Evolutionary conservation across 2,113 vertebrate genomes (phyloP).

Genomic region (Elaphurus davidianus): DNA sequence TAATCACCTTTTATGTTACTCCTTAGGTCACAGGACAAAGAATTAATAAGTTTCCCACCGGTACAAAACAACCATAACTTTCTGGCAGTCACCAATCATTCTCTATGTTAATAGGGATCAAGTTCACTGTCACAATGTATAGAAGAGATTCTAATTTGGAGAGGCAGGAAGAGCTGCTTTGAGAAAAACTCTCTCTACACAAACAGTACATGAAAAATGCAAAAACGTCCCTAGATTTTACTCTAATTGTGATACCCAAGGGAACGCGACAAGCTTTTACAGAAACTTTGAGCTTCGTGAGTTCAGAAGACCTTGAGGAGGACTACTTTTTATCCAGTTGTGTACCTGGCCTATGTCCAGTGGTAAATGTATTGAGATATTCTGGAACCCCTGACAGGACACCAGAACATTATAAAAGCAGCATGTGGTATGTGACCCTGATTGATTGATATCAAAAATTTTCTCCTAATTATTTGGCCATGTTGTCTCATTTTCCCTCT

Average conservation of each 20-base stretch:
- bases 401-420: background rate
- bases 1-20: background rate
- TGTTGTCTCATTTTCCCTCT: constrained; percentile 7
- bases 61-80: background rate
- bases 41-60: background rate
- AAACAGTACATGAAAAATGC: background rate
- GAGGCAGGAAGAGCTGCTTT: background rate
- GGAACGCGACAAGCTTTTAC: background rate
- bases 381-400: background rate
- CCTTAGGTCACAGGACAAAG: background rate
- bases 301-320: background rate
- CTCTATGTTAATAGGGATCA: background rate
- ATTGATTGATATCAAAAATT: background rate
- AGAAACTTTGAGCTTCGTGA: background rate
- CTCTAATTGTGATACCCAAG: background rate
- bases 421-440: background rate
- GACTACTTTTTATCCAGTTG: background rate
- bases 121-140: background rate
- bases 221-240: background rate
- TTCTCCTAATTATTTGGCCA: constrained; percentile 7
- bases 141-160: background rate
- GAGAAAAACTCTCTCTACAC: constrained; percentile 14
- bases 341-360: background rate
- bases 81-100: background rate
- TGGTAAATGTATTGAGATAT: background rate